Evolutionary conservation across 2,113 vertebrate species (phyloP).

Genomic region (Carlito syrichta): DNA sequence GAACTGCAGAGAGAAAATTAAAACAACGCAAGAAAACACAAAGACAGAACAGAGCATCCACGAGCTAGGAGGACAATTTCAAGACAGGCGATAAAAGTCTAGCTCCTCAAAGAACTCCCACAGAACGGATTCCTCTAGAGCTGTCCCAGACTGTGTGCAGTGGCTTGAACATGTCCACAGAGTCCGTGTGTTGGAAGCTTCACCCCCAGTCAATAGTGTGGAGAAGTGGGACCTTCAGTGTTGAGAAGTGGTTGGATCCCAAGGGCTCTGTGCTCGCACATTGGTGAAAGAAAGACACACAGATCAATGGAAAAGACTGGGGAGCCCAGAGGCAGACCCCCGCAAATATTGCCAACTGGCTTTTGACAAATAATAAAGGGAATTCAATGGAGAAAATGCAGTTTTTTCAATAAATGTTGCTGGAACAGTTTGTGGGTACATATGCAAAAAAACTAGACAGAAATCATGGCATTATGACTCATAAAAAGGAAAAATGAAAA

Average conservation of each 20-base stretch:
- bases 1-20: background rate
- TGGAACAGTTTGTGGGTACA: background rate
- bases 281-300: background rate
- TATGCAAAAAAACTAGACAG: background rate
- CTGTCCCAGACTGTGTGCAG: background rate
- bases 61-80: background rate
- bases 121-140: background rate
- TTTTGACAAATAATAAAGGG: background rate
- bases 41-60: background rate
- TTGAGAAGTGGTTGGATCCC: background rate
- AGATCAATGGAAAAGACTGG: background rate
- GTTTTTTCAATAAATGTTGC: background rate
- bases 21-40: background rate
- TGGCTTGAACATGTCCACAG: too few species aligned
- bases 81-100: background rate
- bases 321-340: background rate
- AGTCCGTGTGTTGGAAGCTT: background rate
- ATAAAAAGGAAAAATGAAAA: background rate
- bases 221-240: background rate
- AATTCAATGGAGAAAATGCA: background rate
- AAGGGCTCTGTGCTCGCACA: background rate
- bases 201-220: background rate
- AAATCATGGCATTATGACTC: background rate
- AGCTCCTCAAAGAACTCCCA: background rate
- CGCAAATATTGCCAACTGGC: background rate